Percentiles rank a stretch among this genome's conserved stretches.
Evolutionary conservation across 1,140 invertebrate genomes (phyloP).

Genomic region (Sipha flava): DNA sequence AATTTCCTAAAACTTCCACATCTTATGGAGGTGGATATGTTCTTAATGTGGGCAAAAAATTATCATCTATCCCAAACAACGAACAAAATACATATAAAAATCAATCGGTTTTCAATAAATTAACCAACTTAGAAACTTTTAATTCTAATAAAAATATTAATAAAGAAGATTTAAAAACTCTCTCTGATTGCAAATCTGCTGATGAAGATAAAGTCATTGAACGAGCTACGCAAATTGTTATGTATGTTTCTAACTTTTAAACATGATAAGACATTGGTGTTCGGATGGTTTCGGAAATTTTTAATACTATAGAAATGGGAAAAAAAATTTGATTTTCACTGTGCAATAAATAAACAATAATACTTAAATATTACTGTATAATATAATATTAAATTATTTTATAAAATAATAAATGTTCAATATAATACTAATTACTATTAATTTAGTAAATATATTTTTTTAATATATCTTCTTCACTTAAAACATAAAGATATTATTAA

Average conservation of each 20-base stretch:
- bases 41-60: constrained; percentile 19
- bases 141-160: constrained; percentile 9
- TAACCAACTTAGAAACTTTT: background rate
- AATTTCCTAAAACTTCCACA: background rate
- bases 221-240: constrained; percentile 72
- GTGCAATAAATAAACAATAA: background rate
- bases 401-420: background rate
- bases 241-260: constrained; percentile 54
- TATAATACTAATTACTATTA: background rate
- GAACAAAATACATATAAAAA: constrained; percentile 28
- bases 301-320: background rate
- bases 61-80: constrained; percentile 1
- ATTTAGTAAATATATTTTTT: background rate
- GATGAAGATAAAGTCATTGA: constrained; percentile 69
- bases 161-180: constrained; percentile 22
- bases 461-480: background rate
- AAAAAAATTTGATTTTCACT: background rate
- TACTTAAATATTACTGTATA: background rate
- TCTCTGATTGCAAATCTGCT: constrained; percentile 40
- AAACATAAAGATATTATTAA: background rate
- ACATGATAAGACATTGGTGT: constrained; percentile 5
- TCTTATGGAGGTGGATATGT: constrained; percentile 26
- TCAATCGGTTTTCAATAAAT: constrained; percentile 25
- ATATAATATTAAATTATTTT: background rate
- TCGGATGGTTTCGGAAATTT: constrained; percentile 26